A percentile compares a stretch with the other conserved stretches of the same genome.
Evolutionary conservation across 2,113 vertebrate genomes (phyloP).

Genomic region (Oreochromis aureus): DNA sequence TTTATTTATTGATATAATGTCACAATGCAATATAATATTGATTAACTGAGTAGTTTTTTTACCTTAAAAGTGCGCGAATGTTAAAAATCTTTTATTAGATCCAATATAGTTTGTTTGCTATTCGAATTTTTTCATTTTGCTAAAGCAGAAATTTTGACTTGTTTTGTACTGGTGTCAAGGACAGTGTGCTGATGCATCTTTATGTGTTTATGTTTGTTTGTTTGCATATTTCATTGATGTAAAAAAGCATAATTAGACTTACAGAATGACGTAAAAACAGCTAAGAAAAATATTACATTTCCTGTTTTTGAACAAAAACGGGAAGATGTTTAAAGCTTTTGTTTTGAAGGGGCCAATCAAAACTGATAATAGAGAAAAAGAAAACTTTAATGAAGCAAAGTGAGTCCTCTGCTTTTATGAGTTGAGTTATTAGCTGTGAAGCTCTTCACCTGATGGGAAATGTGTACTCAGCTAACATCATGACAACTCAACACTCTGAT

Average conservation of each 20-base stretch:
- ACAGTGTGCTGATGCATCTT: not conserved
- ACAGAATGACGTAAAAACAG: not conserved
- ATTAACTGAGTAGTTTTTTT: not conserved
- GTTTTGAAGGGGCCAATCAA: not conserved
- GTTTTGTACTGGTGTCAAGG: not conserved
- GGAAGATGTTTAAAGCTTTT: not conserved
- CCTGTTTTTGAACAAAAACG: not conserved
- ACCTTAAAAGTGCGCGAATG: not conserved
- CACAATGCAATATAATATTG: not conserved
- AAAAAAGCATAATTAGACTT: accelerated
- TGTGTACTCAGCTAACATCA: not conserved
- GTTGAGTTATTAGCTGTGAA: not conserved
- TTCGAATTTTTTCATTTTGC: not conserved
- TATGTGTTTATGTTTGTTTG: not conserved
- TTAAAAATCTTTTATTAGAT: not conserved
- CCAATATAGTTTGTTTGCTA: not conserved
- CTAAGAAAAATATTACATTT: not conserved
- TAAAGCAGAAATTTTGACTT: not conserved
- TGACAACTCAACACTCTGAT: not conserved
- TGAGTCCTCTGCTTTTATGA: not conserved
- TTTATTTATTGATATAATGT: not conserved
- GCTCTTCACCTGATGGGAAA: not conserved
- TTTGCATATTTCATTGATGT: not conserved
- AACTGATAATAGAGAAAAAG: not conserved
- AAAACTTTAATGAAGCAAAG: not conserved